Evolutionary conservation across 2,797 vertebrate species (phyloP).

Genomic region (Phataginus tricuspis): DNA sequence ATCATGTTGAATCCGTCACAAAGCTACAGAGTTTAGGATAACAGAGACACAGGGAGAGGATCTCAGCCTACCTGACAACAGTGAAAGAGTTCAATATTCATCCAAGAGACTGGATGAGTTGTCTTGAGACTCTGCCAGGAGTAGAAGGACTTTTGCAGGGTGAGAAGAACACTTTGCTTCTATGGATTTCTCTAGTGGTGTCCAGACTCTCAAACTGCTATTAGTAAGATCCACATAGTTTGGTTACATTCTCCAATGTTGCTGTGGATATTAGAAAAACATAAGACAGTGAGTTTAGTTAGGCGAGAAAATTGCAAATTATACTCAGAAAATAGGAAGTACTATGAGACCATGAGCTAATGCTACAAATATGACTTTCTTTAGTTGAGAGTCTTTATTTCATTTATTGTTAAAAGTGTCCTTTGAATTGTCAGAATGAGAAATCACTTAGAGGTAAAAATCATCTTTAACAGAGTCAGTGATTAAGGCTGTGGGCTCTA

Average conservation of each 20-base stretch:
- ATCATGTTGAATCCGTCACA: background rate
- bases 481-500: background rate
- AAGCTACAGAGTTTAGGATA: background rate
- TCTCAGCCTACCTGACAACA: background rate
- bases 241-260: background rate
- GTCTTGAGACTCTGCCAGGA: background rate
- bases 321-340: background rate
- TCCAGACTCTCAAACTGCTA: background rate
- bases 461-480: background rate
- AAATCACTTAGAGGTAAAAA: slow-evolving; percentile 9
- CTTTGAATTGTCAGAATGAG: background rate
- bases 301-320: slow-evolving; percentile 26
- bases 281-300: background rate
- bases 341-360: background rate
- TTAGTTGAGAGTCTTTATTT: background rate
- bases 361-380: background rate
- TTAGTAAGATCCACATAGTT: background rate
- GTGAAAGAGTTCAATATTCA: background rate
- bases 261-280: background rate
- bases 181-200: background rate
- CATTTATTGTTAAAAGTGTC: background rate
- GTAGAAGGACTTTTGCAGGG: background rate
- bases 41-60: background rate
- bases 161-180: background rate
- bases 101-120: background rate